Evolutionary conservation across 2,797 vertebrate genomes (phyloP).

Genomic region (Zalophus californianus): DNA sequence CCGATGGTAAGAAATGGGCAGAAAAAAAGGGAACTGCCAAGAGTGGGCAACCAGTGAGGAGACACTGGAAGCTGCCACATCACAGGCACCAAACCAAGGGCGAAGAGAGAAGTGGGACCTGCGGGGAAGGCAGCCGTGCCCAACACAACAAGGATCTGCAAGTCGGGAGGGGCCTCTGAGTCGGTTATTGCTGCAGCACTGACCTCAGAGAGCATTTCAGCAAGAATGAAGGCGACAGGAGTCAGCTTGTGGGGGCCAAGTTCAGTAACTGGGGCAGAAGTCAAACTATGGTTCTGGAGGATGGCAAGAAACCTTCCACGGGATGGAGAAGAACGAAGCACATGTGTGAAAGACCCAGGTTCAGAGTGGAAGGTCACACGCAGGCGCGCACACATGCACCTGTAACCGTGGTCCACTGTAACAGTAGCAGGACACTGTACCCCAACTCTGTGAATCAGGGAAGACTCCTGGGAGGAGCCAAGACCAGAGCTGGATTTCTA

Average conservation of each 20-base stretch:
- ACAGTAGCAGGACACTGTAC: background rate
- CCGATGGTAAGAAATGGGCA: background rate
- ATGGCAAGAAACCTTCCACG: background rate
- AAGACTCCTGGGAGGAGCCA: background rate
- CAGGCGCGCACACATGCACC: rapidly evolving
- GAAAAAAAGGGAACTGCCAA: background rate
- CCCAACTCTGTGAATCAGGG: background rate
- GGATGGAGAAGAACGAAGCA: background rate
- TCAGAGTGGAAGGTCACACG: background rate
- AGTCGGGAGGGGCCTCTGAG: rapidly evolving
- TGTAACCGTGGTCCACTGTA: too few relatives aligned
- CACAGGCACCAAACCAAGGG: background rate
- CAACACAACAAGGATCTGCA: rapidly evolving
- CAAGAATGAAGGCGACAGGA: too few relatives aligned
- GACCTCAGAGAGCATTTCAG: background rate
- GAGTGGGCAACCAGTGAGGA: background rate
- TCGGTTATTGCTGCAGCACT: rapidly evolving
- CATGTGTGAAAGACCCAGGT: background rate
- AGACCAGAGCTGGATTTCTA: background rate
- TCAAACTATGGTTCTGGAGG: background rate
- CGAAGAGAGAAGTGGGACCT: rapidly evolving
- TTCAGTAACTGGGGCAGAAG: background rate
- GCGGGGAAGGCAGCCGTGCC: background rate
- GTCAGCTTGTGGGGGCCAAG: background rate
- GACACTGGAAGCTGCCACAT: background rate